Evolutionary conservation across 1,140 invertebrate species (phyloP).

Genomic region (Hestina assimilis): DNA sequence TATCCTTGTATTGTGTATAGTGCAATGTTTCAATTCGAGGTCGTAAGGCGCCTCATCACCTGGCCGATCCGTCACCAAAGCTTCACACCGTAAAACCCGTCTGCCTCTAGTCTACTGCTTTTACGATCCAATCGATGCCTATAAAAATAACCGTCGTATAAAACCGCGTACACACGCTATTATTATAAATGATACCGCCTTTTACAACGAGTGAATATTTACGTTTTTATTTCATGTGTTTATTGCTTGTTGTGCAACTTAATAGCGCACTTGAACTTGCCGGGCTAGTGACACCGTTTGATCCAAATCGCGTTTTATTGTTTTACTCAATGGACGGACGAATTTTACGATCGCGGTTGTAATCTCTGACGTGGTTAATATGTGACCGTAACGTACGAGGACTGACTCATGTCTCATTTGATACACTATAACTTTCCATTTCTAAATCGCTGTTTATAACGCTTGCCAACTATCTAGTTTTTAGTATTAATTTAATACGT

Average conservation of each 20-base stretch:
- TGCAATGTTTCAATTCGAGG: conserved; percentile 20
- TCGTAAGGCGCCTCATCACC: conserved; percentile 49
- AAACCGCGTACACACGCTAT: conserved; percentile 57
- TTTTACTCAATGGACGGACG: conserved; percentile 68
- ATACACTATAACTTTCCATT: conserved; percentile 58
- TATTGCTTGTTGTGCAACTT: conserved; percentile 70
- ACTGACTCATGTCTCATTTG: conserved; percentile 52
- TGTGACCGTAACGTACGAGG: conserved; percentile 43
- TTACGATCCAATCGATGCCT: conserved; percentile 65
- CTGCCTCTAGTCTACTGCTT: conserved; percentile 69
- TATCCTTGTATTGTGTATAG: conserved; percentile 10
- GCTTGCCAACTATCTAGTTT: conserved; percentile 18
- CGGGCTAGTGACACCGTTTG: conserved; percentile 71
- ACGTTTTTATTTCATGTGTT: conserved; percentile 67
- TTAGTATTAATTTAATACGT: not conserved
- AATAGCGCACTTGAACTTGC: conserved; percentile 74
- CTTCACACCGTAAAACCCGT: conserved; percentile 63
- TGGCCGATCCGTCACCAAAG: conserved; percentile 52
- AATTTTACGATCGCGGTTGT: conserved; percentile 70
- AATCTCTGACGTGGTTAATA: conserved; percentile 61
- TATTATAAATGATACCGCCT: conserved; percentile 68
- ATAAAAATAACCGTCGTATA: conserved; percentile 68
- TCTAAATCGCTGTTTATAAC: conserved; percentile 34
- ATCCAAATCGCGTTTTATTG: conserved; percentile 75
- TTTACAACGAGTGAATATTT: conserved; percentile 65